phyloP scores from a whole-genome alignment of 35 echinoderm and acorn worm species.

The Nesometra sesokonis region DNA sequence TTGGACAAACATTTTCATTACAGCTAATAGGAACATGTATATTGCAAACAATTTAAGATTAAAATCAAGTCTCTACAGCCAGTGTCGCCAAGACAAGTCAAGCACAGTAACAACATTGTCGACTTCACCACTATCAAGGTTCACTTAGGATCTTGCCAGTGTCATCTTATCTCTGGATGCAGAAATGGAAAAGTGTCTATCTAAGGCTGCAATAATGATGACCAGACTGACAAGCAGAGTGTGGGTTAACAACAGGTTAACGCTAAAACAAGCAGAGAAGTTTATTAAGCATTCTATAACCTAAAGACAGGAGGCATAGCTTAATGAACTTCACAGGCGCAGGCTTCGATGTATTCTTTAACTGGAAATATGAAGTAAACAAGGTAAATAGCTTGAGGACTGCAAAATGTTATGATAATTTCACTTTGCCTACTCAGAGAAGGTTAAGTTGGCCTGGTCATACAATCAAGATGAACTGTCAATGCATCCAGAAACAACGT shows the following conservation, averaged over 20 bases:
- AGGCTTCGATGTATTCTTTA: conserved; percentile 21
- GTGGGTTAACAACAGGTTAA: conserved; percentile 30
- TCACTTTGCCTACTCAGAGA: no score
- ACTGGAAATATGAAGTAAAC: background rate
- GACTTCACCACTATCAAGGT: background rate
- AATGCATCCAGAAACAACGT: no score
- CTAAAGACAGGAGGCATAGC: background rate
- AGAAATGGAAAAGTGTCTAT: conserved; percentile 23
- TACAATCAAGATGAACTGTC: no score
- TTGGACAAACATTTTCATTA: no score
- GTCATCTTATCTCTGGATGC: conserved; percentile 7
- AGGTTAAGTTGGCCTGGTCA: no score
- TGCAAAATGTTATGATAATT: no score
- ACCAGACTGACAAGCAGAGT: conserved; percentile 35
- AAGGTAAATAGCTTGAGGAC: no score
- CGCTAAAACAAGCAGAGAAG: background rate
- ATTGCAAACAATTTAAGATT: no score
- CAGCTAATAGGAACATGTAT: no score
- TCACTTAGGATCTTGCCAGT: conserved; percentile 9
- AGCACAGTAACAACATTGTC: background rate
- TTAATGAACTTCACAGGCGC: background rate
- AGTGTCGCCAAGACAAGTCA: no score
- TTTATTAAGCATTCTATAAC: background rate
- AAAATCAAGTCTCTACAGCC: no score
- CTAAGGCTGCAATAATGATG: conserved; percentile 11